Conservation (phyloP, 2,888 invertebrate genomes). For the Machimus rusticus region DNA sequence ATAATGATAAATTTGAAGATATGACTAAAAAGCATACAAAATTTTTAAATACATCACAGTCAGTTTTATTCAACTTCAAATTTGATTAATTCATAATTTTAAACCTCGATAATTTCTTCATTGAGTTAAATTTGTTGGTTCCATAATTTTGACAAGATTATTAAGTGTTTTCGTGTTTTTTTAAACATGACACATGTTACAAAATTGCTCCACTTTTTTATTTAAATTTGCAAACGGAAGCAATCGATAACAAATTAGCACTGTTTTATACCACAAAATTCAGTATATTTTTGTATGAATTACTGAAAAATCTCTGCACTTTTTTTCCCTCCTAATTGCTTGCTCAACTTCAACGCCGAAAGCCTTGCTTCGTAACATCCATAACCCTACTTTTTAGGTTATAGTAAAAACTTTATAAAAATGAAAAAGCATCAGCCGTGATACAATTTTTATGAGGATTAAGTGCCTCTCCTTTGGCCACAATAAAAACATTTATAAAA, state of each 20-base stretch:
- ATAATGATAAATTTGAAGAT: too few relatives aligned
- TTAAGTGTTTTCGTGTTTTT: not conserved
- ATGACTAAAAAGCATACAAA: too few relatives aligned
- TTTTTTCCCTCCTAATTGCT: not conserved
- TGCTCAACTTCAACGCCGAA: not conserved
- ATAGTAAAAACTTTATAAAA: not conserved
- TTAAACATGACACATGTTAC: not conserved
- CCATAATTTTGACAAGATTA: not conserved
- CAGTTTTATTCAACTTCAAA: not conserved
- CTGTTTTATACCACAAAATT: not conserved
- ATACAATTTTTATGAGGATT: not conserved
- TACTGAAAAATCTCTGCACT: not conserved
- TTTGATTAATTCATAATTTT: not conserved
- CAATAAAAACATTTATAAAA: not conserved
- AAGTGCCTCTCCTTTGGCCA: not conserved
- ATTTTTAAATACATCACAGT: too few relatives aligned
- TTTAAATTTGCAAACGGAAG: not conserved
- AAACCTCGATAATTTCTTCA: not conserved
- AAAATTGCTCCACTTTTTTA: not conserved
- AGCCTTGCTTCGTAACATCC: not conserved
- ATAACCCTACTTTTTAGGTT: not conserved
- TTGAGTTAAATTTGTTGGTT: not conserved
- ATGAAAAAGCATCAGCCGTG: not conserved
- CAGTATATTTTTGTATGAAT: not conserved
- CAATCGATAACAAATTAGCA: not conserved